Base-by-base conservation (phyloP, 2,888 invertebrate genomes). In the Catocala nupta region DNA sequence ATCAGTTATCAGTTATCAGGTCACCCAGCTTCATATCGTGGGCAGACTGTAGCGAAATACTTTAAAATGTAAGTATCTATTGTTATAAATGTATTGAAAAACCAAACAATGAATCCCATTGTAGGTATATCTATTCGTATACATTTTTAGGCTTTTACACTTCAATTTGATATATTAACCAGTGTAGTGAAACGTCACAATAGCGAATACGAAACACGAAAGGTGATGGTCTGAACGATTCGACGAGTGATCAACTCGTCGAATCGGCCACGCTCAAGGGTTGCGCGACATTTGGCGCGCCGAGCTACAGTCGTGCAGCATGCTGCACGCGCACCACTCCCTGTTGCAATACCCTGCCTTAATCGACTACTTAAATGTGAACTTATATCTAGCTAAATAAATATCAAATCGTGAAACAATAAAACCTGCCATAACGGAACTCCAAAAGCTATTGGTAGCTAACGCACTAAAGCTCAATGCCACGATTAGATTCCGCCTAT, bases 221-320 rank as follows among this genome's bases (percentile, higher is more conserved):
- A 53, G 63, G 43, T 65, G 50, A 63, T 73, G 67, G 59, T 6
- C 1, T 39, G 36, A 39, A 8, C 36, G 36, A 39, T 39, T 50
- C 53, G 58, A 52, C 58, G 67, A 62, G 36, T 39, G 8, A 39
- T 39, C 36, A 7, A 39, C 9, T 50, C 53, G 58, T 53, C 58
- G 67, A 63, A 59, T 83, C 78, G 55, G 80, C 49, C 68, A 77
- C 72, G 78, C 73, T 69, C 65, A 76, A 84, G 81, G 85, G 81
- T 75, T 60, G 63, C 53, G 65, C 77, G 82, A 81, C 83, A 86
- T 85, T 86, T 85, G 83, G 84, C 77, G 77, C 70, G 61, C 63
- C 64, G 77, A 67, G 61, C 65, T 70, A 73, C 68, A 77, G 75
- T 78, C 78, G 73, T 80, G 79, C 80, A 71, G 75, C 71, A 79